Evolutionary conservation across 2,888 invertebrate species (phyloP), one percentile per base, ranked within the genome.

Genomic region (Cephus spinipes): DNA sequence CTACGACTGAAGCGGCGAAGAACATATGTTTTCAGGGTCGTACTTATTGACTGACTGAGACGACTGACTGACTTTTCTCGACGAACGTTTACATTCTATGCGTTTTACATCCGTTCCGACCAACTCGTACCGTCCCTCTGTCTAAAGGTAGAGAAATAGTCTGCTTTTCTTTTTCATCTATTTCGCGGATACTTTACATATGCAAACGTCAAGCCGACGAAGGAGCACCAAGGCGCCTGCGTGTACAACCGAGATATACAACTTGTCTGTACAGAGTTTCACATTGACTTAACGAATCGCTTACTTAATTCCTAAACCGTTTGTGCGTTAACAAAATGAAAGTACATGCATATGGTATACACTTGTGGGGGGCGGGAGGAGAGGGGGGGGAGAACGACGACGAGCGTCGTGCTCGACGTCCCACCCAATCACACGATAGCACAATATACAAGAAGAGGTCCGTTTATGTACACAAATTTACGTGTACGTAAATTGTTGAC

Each of bases 131-230:
- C 71, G 76, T 75, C 76, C 78, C 79, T 83, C 79, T 79, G 73
- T 68, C 74, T 77, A 79, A 81, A 86, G 85, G 85, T 88, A 88
- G 84, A 89, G 87, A 88, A 89, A 89, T 89, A 87, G 83, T 84
- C 85, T 74, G 74, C 55, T 75, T 35, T 69, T 77, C 4, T 77
- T 84, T 81, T 81, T 79, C 77, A 80, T 78, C 68, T 82, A 79
- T 79, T 81, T 81, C 81, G 80, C 82, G 80, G 79, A 77, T 80
- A 81, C 78, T 82, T 81, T 82, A 83, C 83, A 83, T 81, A 79
- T 82, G 82, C 82, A 81, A 78, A 69, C 78, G 75, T 78, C 35
- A 74, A 78, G 74, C 69, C 78, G 71, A 73, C 78, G 78, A 75
- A 78, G 69, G 71, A 36, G 73, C 74, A 73, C 74, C 78, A 76